Evolutionary conservation across 2,113 vertebrate genomes (phyloP).

Genomic region (Catharus minimus): DNA sequence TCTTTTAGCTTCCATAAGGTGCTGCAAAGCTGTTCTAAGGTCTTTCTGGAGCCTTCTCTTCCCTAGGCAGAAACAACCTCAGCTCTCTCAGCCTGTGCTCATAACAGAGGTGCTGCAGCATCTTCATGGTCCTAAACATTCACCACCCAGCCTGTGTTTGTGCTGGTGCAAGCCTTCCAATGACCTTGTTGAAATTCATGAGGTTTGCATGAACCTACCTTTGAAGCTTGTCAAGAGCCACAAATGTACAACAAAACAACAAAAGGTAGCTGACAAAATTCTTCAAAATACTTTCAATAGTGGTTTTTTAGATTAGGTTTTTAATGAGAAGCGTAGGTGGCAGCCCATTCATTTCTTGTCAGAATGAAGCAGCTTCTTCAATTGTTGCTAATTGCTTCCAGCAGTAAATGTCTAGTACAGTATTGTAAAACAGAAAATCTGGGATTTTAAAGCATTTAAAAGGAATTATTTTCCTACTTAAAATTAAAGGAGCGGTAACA

Average conservation of each 20-base stretch:
- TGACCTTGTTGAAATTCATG: background rate
- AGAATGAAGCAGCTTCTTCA: background rate
- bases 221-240: background rate
- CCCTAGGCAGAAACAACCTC: background rate
- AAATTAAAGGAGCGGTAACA: background rate
- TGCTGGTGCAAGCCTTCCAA: background rate
- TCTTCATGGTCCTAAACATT: background rate
- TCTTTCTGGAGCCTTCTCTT: background rate
- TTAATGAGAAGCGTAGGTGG: background rate
- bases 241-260: background rate
- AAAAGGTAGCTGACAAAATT: background rate
- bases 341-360: background rate
- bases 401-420: background rate
- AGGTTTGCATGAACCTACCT: background rate
- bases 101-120: background rate
- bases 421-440: background rate
- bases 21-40: background rate
- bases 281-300: background rate
- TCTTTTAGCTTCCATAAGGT: background rate
- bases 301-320: background rate
- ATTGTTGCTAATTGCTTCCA: background rate
- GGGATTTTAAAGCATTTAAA: background rate
- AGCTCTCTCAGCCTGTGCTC: background rate
- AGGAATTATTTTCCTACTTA: background rate
- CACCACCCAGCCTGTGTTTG: background rate